Evolutionary conservation across 2,888 invertebrate species (phyloP).

Genomic region (Dicroscelio sp.): DNA sequence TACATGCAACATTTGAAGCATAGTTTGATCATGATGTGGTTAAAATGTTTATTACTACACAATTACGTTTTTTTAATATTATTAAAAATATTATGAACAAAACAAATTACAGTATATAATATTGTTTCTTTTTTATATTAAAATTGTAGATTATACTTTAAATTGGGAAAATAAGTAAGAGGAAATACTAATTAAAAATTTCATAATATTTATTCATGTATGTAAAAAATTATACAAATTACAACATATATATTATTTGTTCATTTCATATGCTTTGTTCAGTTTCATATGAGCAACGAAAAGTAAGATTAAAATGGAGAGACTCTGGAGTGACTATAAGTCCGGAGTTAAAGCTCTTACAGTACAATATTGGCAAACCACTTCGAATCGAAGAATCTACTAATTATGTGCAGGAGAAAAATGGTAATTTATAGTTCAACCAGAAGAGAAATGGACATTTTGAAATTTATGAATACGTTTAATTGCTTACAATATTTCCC

Average conservation of each 20-base stretch:
- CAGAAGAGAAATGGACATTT: not conserved
- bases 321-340: conserved; percentile 95
- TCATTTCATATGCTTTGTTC: too few species aligned
- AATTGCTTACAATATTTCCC: conserved; percentile 97
- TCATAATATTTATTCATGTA: not conserved
- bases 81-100: too few species aligned
- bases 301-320: conserved; percentile 95
- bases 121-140: too few species aligned
- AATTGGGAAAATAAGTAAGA: too few species aligned
- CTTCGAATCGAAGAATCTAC: conserved; percentile 94
- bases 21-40: too few species aligned
- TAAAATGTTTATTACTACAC: too few species aligned
- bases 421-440: conserved; percentile 91
- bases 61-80: too few species aligned
- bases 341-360: conserved; percentile 95
- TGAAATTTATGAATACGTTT: conserved; percentile 95
- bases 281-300: conserved; percentile 96
- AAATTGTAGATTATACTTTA: too few species aligned
- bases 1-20: too few species aligned
- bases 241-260: too few species aligned
- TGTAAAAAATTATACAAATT: too few species aligned
- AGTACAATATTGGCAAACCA: conserved; percentile 95
- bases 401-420: conserved; percentile 95
- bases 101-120: too few species aligned
- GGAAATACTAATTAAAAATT: not conserved